Evolutionary conservation across 2,888 invertebrate species (phyloP).

Genomic region (Cremastinae sp.): DNA sequence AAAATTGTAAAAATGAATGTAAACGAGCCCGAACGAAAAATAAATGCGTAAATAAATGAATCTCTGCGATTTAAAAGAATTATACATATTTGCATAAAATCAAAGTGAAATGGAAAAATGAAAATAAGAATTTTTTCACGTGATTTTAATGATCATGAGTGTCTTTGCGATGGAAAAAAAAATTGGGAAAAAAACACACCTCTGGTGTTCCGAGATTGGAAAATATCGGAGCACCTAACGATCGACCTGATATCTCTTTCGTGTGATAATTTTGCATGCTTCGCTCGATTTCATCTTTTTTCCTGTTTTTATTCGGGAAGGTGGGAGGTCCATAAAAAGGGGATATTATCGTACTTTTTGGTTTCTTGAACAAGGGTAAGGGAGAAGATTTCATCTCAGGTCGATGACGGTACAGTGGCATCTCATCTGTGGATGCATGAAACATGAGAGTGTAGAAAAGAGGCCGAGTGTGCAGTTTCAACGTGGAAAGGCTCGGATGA

Average conservation of each 20-base stretch:
- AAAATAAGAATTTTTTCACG: neutral
- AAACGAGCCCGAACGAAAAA: slow-evolving; percentile 55
- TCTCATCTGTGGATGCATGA: slow-evolving; percentile 10
- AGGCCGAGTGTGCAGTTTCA: slow-evolving; percentile 49
- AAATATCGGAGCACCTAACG: slow-evolving; percentile 1
- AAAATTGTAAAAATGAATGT: slow-evolving; percentile 44
- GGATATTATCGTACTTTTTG: slow-evolving; percentile 31
- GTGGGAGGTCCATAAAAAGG: slow-evolving; percentile 25
- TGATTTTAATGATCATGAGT: no score
- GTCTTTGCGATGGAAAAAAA: no score
- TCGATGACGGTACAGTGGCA: slow-evolving; percentile 23
- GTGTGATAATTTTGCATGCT: slow-evolving; percentile 48
- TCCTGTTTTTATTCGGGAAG: slow-evolving; percentile 16
- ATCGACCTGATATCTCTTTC: slow-evolving; percentile 62
- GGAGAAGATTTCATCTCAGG: slow-evolving; percentile 61
- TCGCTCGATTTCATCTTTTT: slow-evolving; percentile 48
- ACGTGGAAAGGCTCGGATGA: slow-evolving; percentile 12
- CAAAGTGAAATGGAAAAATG: neutral
- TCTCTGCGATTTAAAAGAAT: slow-evolving; percentile 59
- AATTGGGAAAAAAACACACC: neutral
- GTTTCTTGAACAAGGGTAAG: slow-evolving; percentile 52
- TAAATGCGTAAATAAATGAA: slow-evolving; percentile 63
- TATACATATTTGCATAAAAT: slow-evolving; percentile 49
- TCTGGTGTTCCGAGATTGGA: neutral
- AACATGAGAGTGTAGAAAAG: slow-evolving; percentile 26